Base-by-base conservation (phyloP, 2,113 vertebrate genomes). In the Vidua chalybeata region DNA sequence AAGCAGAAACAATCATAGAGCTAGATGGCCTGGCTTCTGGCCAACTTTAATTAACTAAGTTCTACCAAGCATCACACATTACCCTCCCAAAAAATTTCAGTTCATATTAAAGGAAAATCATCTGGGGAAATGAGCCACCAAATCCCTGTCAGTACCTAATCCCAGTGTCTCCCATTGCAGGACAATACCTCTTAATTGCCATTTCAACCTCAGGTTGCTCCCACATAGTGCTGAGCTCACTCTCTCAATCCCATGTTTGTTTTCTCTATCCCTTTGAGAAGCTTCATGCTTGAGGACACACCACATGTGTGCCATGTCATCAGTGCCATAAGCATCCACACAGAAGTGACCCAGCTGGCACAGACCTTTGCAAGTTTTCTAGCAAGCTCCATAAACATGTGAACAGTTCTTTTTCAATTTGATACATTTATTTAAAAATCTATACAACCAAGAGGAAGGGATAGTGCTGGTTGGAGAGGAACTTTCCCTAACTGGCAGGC, bases 21-120 rank as follows among this genome's bases (percentile, higher is more conserved):
- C n/a, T 74, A 77, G 63, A 63, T 83, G 77, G 43, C 64, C 51
- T 95, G 92, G 90, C 26, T 43, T 52, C 71, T 59, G 37, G 80
- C 76, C 86, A 96, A 15, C 35, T 58, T 89, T 69, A 90, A 95
- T 94, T 96, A 94, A 80, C 81, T 67, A 75, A 84, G 66, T 90
- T 81, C 73, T 66, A 87, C 33, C 30, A 93, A 88, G 39, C 28
- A 33, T 84, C 58, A 90, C 30, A 39, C 37, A 51, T 82, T 78
- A 87, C 82, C 61, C 58, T 71, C 58, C 39, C n/a, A 45, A 91
- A 96, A 90, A 69, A 15, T 15, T 51, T 90, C 46, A 49, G 30
- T 67, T 87, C 3, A 0, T 76, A 79, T 85, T 84, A 94, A 89
- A 89, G 4, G 3, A 89, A 94, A 89, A 80, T 68, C 55, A 91